phyloP scores from a whole-genome alignment of 2,888 invertebrate species.

The Agonum fuliginosum region DNA sequence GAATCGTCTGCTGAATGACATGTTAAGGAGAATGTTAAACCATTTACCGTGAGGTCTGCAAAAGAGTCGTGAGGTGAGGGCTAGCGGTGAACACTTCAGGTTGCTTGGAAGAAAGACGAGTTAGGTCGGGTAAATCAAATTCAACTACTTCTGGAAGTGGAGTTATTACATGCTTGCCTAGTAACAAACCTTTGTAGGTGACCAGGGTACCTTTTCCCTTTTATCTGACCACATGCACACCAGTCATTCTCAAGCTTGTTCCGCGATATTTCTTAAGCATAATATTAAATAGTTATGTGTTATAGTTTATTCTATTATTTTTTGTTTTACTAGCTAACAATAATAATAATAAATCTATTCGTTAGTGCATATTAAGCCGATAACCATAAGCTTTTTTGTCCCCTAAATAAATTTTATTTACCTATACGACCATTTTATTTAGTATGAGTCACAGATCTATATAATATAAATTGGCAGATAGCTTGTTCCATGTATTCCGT shows the following conservation, averaged over 20 bases:
- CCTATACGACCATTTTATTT: too few species aligned
- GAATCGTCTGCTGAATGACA: too few species aligned
- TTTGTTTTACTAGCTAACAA: too few species aligned
- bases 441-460: too few species aligned
- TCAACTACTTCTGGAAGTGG: slow-evolving; percentile 59
- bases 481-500: too few species aligned
- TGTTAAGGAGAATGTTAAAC: slow-evolving; percentile 23
- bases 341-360: too few species aligned
- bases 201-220: slow-evolving; percentile 47
- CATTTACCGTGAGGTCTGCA: slow-evolving; percentile 50
- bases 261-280: slow-evolving; percentile 8
- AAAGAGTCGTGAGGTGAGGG: slow-evolving; percentile 51
- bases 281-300: too few species aligned
- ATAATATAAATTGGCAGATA: too few species aligned
- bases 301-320: too few species aligned
- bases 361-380: too few species aligned
- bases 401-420: too few species aligned
- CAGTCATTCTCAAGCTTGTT: slow-evolving; percentile 9
- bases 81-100: slow-evolving; percentile 52
- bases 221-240: slow-evolving; percentile 45
- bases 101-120: slow-evolving; percentile 18
- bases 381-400: too few species aligned
- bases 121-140: slow-evolving; percentile 24
- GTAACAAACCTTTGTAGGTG: slow-evolving; percentile 57
- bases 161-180: slow-evolving; percentile 40